These are phyloP conservation scores for Pseudococcus jackbeardsleyi DNA, from an alignment of 2,888 invertebrate genomes.

Conservation along the genomic window DNA sequence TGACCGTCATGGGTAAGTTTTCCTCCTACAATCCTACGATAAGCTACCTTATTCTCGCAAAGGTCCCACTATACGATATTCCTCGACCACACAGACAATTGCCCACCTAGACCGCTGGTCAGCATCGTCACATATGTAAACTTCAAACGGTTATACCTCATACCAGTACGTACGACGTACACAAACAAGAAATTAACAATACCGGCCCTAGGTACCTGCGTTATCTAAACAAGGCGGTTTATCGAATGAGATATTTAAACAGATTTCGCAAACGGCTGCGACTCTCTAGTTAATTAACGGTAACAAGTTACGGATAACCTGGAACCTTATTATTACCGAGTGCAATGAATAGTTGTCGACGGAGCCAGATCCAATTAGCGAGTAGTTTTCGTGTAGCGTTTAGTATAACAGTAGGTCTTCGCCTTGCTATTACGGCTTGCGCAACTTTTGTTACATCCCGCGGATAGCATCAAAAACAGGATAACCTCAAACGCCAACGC, in stretches of 20 bases:
- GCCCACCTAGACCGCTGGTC: background rate
- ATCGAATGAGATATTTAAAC: slow-evolving; percentile 52
- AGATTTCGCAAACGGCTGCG: slow-evolving; percentile 45
- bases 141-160: slow-evolving; percentile 12
- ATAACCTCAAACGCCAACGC: slow-evolving; percentile 45
- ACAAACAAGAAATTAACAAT: slow-evolving; percentile 52
- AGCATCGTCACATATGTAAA: background rate
- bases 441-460: slow-evolving; percentile 49
- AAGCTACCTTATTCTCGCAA: background rate
- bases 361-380: slow-evolving; percentile 44
- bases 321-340: slow-evolving; percentile 50
- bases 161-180: background rate
- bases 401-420: slow-evolving; percentile 21
- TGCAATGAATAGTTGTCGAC: slow-evolving; percentile 40
- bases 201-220: background rate
- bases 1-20: slow-evolving; percentile 67
- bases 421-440: slow-evolving; percentile 17
- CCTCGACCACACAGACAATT: background rate
- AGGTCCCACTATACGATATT: background rate
- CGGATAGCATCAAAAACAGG: slow-evolving; percentile 51
- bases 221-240: slow-evolving; percentile 25
- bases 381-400: slow-evolving; percentile 42
- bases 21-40: too few species aligned
- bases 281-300: slow-evolving; percentile 52
- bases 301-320: slow-evolving; percentile 52